phyloP scores from a whole-genome alignment of 1,140 invertebrate genomes.

The Stratiolaelaps scimitus region DNA sequence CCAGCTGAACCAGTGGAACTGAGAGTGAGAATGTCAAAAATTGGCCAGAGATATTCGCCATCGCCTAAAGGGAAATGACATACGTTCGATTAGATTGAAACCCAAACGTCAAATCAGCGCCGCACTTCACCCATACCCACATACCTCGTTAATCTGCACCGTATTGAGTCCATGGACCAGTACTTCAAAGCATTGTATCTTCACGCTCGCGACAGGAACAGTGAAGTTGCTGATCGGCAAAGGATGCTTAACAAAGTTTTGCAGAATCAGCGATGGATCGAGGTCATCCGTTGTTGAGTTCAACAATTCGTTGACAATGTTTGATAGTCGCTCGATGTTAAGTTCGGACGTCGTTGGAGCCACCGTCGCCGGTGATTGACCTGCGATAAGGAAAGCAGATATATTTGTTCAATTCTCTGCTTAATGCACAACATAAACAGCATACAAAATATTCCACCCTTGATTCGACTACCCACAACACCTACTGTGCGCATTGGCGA shows the following conservation, averaged over 20 bases:
- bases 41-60: conserved; percentile 24
- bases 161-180: conserved; percentile 11
- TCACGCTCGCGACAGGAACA: neutral
- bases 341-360: neutral
- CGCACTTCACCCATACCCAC: too few relatives aligned
- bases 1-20: conserved; percentile 3
- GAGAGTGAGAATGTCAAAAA: conserved; percentile 11
- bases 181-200: conserved; percentile 7
- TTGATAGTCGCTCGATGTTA: conserved; percentile 8
- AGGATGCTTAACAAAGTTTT: conserved; percentile 10
- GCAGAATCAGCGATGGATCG: conserved; percentile 12
- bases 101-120: too few relatives aligned
- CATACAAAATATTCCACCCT: too few relatives aligned
- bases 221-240: conserved; percentile 9
- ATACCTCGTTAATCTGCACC: conserved; percentile 6
- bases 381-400: too few relatives aligned
- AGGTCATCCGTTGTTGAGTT: conserved; percentile 16
- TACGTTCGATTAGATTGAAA: neutral
- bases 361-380: too few relatives aligned
- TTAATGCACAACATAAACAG: too few relatives aligned
- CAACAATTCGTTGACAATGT: conserved; percentile 5
- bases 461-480: too few relatives aligned
- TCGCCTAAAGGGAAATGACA: neutral
- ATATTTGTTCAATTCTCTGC: too few relatives aligned
- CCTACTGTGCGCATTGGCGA: too few relatives aligned